Conservation (phyloP, 1,140 invertebrate species). For the Pomacea maculata region DNA sequence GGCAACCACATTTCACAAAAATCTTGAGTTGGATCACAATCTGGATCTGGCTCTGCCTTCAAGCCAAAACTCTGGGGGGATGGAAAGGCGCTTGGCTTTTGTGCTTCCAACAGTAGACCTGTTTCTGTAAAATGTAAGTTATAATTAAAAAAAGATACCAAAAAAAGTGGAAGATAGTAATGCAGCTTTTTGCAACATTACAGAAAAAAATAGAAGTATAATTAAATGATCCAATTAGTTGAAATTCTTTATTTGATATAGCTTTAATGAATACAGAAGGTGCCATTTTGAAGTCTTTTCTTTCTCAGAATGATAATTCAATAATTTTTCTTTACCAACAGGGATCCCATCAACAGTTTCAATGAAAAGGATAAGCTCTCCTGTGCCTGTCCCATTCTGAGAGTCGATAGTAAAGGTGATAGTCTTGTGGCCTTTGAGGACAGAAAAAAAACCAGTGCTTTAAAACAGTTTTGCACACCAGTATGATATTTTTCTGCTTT, state of each 20-base stretch:
- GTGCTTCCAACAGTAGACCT: slow-evolving; percentile 6
- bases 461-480: too few species aligned
- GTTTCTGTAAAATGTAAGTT: slow-evolving; percentile 3
- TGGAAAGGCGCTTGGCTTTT: slow-evolving; percentile 40
- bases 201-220: too few species aligned
- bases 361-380: slow-evolving; percentile 49
- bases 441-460: not conserved
- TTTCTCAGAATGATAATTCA: not conserved
- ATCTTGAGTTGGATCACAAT: slow-evolving; percentile 59
- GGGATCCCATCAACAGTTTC: slow-evolving; percentile 56
- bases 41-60: slow-evolving; percentile 54
- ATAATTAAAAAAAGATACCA: too few species aligned
- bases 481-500: too few species aligned
- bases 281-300: too few species aligned
- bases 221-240: not conserved
- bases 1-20: slow-evolving; percentile 61
- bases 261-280: not conserved
- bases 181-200: too few species aligned
- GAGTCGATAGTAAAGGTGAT: slow-evolving; percentile 42
- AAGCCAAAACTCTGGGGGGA: slow-evolving; percentile 46
- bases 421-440: slow-evolving; percentile 31
- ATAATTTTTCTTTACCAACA: slow-evolving; percentile 41
- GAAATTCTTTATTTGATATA: not conserved
- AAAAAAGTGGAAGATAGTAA: too few species aligned
- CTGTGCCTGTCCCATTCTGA: slow-evolving; percentile 60